Evolutionary conservation across 2,797 vertebrate species (phyloP).

Genomic region (Coilia nasus): DNA sequence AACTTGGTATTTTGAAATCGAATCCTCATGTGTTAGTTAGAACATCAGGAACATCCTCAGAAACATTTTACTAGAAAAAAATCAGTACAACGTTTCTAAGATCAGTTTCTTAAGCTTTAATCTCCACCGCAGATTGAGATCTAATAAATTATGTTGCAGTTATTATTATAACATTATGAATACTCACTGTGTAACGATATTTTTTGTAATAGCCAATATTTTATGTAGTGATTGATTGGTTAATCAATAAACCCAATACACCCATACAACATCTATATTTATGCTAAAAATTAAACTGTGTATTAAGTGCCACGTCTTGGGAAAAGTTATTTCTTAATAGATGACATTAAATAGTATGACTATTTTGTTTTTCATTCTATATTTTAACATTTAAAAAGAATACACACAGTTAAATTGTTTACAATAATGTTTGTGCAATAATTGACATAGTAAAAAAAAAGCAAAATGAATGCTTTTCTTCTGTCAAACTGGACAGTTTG

Average conservation of each 20-base stretch:
- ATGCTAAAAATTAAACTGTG: not conserved
- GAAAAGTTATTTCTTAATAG: not conserved
- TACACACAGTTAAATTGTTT: not conserved
- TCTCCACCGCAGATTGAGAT: too few relatives aligned
- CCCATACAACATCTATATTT: too few relatives aligned
- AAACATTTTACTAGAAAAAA: not conserved
- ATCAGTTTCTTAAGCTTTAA: not conserved
- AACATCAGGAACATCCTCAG: not conserved
- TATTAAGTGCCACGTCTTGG: not conserved
- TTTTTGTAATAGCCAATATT: too few relatives aligned
- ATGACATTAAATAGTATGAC: not conserved
- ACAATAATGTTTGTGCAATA: slow-evolving; percentile 42
- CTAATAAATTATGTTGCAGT: too few relatives aligned
- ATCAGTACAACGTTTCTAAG: not conserved
- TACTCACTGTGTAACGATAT: too few relatives aligned
- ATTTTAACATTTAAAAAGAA: not conserved
- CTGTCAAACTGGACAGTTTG: slow-evolving; percentile 51
- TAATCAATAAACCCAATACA: too few relatives aligned
- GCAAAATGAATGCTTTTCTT: slow-evolving; percentile 34
- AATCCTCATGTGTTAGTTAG: not conserved
- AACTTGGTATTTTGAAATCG: not conserved
- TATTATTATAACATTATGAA: too few relatives aligned
- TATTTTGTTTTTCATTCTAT: not conserved
- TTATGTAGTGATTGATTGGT: too few relatives aligned
- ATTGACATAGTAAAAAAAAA: slow-evolving; percentile 34